A percentile compares a stretch with the other conserved stretches of the same genome.
phyloP scores from a whole-genome alignment of 1,140 invertebrate species.

The Scaptodrosophila lebanonensis region DNA sequence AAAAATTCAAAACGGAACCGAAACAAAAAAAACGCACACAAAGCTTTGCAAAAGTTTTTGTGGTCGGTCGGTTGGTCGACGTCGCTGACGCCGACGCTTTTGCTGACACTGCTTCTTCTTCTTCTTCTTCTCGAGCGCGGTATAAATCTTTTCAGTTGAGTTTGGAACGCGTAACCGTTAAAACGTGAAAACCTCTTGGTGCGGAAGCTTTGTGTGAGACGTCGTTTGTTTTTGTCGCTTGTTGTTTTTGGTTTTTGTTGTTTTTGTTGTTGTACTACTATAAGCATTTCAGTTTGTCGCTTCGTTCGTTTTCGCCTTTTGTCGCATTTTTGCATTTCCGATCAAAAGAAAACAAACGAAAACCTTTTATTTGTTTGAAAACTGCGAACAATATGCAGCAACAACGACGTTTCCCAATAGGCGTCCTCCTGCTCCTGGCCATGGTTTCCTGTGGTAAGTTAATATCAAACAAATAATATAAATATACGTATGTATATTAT shows the following conservation, averaged over 20 bases:
- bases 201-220: constrained; percentile 39
- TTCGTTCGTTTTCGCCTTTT: constrained; percentile 5
- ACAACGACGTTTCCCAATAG: constrained; percentile 28
- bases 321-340: too few species aligned
- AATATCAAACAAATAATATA: too few species aligned
- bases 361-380: too few species aligned
- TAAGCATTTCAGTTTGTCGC: too few species aligned
- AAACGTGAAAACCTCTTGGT: constrained; percentile 51
- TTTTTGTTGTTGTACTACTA: constrained; percentile 24
- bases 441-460: constrained; percentile 49
- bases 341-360: too few species aligned
- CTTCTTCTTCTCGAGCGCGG: constrained; percentile 69
- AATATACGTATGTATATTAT: too few species aligned
- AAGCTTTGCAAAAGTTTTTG: constrained; percentile 71
- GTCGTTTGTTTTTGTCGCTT: constrained; percentile 7
- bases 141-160: constrained; percentile 76
- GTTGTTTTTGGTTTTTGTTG: constrained; percentile 8
- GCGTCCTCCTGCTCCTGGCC: constrained; percentile 40
- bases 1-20: constrained; percentile 29
- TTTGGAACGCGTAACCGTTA: constrained; percentile 75
- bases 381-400: constrained; percentile 14
- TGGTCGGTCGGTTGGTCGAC: constrained; percentile 25
- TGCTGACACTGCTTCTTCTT: constrained; percentile 24
- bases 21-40: constrained; percentile 16
- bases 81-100: not conserved